Evolutionary conservation across 2,113 vertebrate genomes (phyloP), one percentile per base, ranked within the genome.

Genomic region (Cyanoramphus novaezelandiae): DNA sequence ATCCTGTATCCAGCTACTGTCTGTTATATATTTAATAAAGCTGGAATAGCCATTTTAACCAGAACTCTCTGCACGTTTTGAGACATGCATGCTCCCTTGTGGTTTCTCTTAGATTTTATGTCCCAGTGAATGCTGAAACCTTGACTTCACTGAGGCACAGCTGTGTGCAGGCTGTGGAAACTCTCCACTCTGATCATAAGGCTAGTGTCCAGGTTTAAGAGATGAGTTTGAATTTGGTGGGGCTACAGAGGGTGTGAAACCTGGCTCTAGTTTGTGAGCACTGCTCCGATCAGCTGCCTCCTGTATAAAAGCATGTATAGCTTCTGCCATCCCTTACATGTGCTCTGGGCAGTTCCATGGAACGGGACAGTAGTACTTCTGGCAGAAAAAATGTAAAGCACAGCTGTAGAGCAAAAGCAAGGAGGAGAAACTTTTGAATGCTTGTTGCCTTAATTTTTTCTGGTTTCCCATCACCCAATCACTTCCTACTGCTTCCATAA

Each of bases 161-260:
- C 17, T 12, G 1, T 1, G 33, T 1, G 2, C 8, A 10, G 13
- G 16, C 0, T 1, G 20, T 47, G 59, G 44, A 28, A 52, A 31
- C 5, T 11, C 37, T 24, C 4, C 18, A 7, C 10, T 31, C 35
- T 0, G 2, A 9, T 63, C 53, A 5, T 16, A 28, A 68, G 35
- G 8, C 6, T 7, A 24, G 21, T 24, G 14, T 77, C 9, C 33
- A 33, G 47, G 12, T 41, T 28, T 52, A 35, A 47, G 76, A 71
- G 21, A 14, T 21, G 9, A 41, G 21, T 37, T 33, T 67, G n/a
- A 35, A 13, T 47, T 50, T 52, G 21, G 7, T 33, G 24, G n/a
- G 21, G 24, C 33, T 55, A 28, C 43, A 50, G 47, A 17, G 8
- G 6, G 14, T 33, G 53, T 75, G 35, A 81, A 85, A 5, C 19